Base-by-base conservation (phyloP, 2,888 invertebrate species). In the Frankliniella fusca region DNA sequence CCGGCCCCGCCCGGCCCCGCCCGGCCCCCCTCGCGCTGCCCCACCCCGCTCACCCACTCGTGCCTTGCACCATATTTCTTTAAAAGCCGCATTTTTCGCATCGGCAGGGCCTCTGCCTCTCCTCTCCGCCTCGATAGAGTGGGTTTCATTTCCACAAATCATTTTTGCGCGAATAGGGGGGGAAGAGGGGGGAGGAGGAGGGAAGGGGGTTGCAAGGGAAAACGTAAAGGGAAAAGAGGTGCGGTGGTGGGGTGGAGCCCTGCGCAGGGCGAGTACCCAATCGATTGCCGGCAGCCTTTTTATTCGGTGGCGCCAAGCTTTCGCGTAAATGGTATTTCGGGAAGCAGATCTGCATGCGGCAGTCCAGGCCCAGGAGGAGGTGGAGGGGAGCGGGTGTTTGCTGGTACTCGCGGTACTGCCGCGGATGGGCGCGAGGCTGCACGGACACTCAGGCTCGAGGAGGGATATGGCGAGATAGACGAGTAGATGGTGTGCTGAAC, bases 131-230 rank as follows among this genome's bases (percentile, higher is more conserved):
- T 23, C 23, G 70, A 76, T 76, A 76, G 70, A 76, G 70, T 76
- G 70, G 27, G 70, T 76, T 76, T 76, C 70, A 76, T 76, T 76
- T 76, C 70, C 70, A 76, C 70, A 76, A 76, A 76, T 76, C 70
- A 76, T 76, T 76, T 27, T 27, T 2, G 70, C 70, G 38, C 38
- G 38, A 38, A 38, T 5, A 5, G 38, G 2, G 38, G 38, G 2
- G 38, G 38, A 3, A 5, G 38, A 3, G 38, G 38, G 38, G 38
- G 38, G 2, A 5, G 5, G 38, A 5, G 5, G 5, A 5, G 38
- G 38, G 38, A 5, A 38, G 38, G 38, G 38, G 38, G 2, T 38
- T 38, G 38, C 38, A 38, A 38, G 38, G 38, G 38, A 38, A 38
- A 38, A 38, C 38, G 5, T 38, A 38, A 38, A 38, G 38, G 61